These are phyloP conservation scores for Rhinichthys osculus DNA, from an alignment of 2,797 vertebrate species.

Conservation along the genomic window DNA sequence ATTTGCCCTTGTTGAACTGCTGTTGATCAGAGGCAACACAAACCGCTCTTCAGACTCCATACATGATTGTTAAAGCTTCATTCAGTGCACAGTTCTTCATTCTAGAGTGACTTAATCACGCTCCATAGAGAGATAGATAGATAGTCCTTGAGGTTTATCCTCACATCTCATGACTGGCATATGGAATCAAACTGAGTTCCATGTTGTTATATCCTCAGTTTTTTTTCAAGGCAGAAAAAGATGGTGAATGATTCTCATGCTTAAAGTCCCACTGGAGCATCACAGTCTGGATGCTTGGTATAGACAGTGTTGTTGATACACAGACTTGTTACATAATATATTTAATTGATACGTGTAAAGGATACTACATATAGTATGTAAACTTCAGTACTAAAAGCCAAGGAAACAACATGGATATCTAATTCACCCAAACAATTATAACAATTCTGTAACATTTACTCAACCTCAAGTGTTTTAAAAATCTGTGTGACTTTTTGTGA, in stretches of 20 bases:
- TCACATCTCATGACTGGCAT: slow-evolving; percentile 2
- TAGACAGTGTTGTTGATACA: background rate
- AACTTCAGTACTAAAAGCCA: background rate
- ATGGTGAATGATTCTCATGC: background rate
- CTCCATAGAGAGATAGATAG: slow-evolving; percentile 12
- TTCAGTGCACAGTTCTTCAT: slow-evolving; percentile 27
- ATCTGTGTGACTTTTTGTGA: background rate
- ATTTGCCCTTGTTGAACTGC: slow-evolving; percentile 29
- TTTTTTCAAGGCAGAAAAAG: slow-evolving; percentile 32
- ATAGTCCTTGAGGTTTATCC: slow-evolving; percentile 9
- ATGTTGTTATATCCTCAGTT: slow-evolving; percentile 20
- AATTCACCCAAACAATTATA: background rate
- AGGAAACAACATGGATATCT: background rate
- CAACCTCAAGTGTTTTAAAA: background rate
- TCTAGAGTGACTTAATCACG: slow-evolving; percentile 20
- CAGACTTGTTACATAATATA: background rate
- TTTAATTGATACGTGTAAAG: background rate
- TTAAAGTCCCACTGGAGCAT: slow-evolving; percentile 2
- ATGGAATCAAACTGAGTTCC: slow-evolving; percentile 8
- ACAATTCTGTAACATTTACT: background rate
- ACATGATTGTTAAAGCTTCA: slow-evolving; percentile 41
- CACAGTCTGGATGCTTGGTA: background rate
- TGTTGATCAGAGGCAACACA: slow-evolving; percentile 18
- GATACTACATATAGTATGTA: background rate
- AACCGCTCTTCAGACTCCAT: background rate